Base-by-base conservation (phyloP, 2,888 invertebrate species). In the Tuta absoluta region DNA sequence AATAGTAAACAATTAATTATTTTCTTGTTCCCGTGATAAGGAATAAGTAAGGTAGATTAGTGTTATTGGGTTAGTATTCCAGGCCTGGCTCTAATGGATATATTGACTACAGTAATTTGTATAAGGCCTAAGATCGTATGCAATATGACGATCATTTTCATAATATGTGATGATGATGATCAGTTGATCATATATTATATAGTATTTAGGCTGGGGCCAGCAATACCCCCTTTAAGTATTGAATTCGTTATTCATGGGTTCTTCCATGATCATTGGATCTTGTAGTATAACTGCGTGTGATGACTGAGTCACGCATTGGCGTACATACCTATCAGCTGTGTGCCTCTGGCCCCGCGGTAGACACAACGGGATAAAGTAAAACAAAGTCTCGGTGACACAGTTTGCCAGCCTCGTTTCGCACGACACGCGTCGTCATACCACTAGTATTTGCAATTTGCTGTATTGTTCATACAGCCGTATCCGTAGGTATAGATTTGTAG, bases 351-450 rank as follows among this genome's bases (percentile, higher is more conserved):
- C 33, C 33, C 33, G 33, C 45, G n/a, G 45, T 45, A 45, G n/a
- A 45, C 45, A 45, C 17, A 45, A 45, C 45, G 45, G 45, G 45
- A 45, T 45, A n/a, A 45, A 45, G 17, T 45, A 17, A 45, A 45
- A 45, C 45, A 45, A 45, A 45, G 45, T n/a, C 17, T 45, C 45
- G 45, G n/a, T 45, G 45, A 45, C 45, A 45, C 45, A 17, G n/a
- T 45, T 45, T 45, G 45, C n/a, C n/a, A 45, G 45, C 45, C 45
- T 45, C 45, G 45, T n/a, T 45, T 45, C 45, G 45, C 45, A 45
- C 45, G 45, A 17, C 45, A 5, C 17, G 33, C 45, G 45, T 45
- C 7, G n/a, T 45, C 45, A 45, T 45, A 17, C 45, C 17, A 17
- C 45, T n/a, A 17, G 45, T 45, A 45, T 45, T 45, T 45, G 45